Percentiles rank a stretch among this genome's conserved stretches.
These are phyloP conservation scores for Rotaria sp. DNA, from an alignment of 2,888 invertebrate genomes.

Conservation along the genomic window DNA sequence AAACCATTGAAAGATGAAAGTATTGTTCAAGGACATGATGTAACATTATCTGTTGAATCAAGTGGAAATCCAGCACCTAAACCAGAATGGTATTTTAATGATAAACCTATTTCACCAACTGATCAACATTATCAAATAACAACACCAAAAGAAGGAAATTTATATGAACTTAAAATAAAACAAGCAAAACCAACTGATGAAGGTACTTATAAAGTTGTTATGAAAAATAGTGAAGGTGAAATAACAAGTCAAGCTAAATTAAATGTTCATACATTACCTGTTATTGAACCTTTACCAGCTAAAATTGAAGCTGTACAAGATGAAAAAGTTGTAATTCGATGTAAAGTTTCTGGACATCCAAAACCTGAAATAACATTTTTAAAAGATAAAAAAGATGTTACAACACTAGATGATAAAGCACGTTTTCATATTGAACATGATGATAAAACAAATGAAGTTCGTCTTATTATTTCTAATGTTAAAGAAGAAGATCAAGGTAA, in stretches of 20 bases:
- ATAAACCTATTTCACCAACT: conserved; percentile 28
- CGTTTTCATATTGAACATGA: background rate
- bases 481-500: conserved; percentile 23
- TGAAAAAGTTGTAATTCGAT: background rate
- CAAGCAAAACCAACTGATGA: background rate
- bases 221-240: background rate
- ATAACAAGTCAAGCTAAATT: background rate
- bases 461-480: background rate
- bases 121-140: conserved; percentile 17
- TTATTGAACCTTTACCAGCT: background rate
- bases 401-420: conserved; percentile 9
- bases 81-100: conserved; percentile 37
- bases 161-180: background rate
- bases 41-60: conserved; percentile 27
- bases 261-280: background rate
- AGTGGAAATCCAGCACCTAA: conserved; percentile 36
- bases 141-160: background rate
- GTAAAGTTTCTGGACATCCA: background rate
- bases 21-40: conserved; percentile 33
- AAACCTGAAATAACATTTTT: background rate
- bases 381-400: conserved; percentile 12
- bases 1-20: conserved; percentile 34
- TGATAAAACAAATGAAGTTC: background rate
- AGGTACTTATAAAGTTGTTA: background rate
- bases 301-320: background rate